phyloP scores from a whole-genome alignment of 2,888 invertebrate species.

The Cephus sareptanus region DNA sequence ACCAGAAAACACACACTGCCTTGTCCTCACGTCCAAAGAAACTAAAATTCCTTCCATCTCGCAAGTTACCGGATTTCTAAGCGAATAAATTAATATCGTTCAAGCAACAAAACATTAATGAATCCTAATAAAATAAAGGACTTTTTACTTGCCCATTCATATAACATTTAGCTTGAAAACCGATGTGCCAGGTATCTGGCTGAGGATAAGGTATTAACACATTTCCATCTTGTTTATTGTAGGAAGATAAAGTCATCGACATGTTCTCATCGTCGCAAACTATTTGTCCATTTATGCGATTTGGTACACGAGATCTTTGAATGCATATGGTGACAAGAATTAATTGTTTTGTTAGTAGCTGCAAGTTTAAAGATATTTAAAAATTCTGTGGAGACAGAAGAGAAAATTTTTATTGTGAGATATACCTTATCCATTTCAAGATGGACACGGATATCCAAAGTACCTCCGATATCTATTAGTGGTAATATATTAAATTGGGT shows the following conservation, averaged over 20 bases:
- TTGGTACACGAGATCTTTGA: slow-evolving; percentile 53
- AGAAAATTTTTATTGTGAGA: neutral
- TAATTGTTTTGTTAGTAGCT: slow-evolving; percentile 44
- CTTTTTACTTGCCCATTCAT: slow-evolving; percentile 50
- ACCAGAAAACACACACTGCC: slow-evolving; percentile 64
- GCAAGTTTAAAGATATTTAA: slow-evolving; percentile 14
- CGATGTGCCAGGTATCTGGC: slow-evolving; percentile 66
- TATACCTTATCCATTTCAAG: slow-evolving; percentile 61
- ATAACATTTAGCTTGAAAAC: slow-evolving; percentile 62
- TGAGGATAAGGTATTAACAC: slow-evolving; percentile 66
- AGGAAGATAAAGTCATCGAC: slow-evolving; percentile 50
- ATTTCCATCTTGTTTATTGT: slow-evolving; percentile 39
- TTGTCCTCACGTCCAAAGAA: slow-evolving; percentile 64
- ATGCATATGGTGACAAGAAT: slow-evolving; percentile 58
- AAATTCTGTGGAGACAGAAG: neutral
- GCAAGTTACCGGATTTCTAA: slow-evolving; percentile 58
- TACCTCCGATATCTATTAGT: slow-evolving; percentile 67
- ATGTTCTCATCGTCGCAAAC: slow-evolving; percentile 48
- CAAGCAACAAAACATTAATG: neutral
- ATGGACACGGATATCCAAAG: slow-evolving; percentile 62
- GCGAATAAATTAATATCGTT: slow-evolving; percentile 7
- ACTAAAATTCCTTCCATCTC: slow-evolving; percentile 62
- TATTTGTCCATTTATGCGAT: slow-evolving; percentile 43
- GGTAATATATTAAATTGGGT: slow-evolving; percentile 64
- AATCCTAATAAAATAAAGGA: neutral